A percentile compares a stretch with the other conserved stretches of the same genome.
Evolutionary conservation across 2,888 invertebrate genomes (phyloP).

Genomic region (Prosapia bicincta): DNA sequence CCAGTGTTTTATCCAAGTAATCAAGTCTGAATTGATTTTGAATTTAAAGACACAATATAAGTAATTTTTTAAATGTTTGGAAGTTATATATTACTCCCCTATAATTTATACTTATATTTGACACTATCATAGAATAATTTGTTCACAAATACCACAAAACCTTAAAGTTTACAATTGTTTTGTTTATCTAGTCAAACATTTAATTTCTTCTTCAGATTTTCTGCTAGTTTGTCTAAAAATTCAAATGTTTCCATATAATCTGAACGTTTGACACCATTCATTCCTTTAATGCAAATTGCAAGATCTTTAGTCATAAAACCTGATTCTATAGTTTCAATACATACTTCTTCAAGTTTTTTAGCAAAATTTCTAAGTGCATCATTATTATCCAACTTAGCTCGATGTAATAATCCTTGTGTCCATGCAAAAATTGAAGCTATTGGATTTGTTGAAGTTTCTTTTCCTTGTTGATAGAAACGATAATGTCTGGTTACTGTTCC

Average conservation of each 20-base stretch:
- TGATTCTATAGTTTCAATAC: constrained; percentile 90
- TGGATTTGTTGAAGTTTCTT: constrained; percentile 98
- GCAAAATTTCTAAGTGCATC: constrained; percentile 71
- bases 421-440: constrained; percentile 99
- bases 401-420: constrained; percentile 90
- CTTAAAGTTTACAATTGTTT: neutral
- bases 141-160: neutral
- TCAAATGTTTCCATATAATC: constrained; percentile 98
- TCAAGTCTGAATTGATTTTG: no score
- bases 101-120: no score
- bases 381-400: constrained; percentile 92
- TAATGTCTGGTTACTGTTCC: constrained; percentile 95
- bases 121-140: no score
- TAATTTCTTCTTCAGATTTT: constrained; percentile 71
- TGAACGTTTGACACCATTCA: constrained; percentile 62
- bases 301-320: constrained; percentile 98
- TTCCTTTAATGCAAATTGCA: constrained; percentile 96
- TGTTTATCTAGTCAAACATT: constrained; percentile 6
- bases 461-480: constrained; percentile 85
- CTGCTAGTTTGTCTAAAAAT: constrained; percentile 92
- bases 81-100: no score
- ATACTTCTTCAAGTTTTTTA: constrained; percentile 82
- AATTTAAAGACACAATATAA: no score
- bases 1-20: no score
- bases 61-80: no score